A percentile compares a stretch with the other conserved stretches of the same genome.
Evolutionary conservation across 2,888 invertebrate genomes (phyloP).

Genomic region (Metacarcinus magister): DNA sequence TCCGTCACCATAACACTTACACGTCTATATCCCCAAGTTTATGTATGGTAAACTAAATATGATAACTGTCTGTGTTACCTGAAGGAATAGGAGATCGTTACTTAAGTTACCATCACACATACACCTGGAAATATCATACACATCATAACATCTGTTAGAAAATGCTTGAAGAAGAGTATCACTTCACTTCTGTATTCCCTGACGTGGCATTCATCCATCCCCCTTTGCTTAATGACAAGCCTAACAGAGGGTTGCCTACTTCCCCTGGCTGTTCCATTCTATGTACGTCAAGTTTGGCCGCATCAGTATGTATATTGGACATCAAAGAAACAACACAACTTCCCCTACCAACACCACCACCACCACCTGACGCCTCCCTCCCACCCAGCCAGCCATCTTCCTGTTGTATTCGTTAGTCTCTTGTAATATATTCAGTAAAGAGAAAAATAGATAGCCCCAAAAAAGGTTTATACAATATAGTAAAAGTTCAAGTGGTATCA

Average conservation of each 20-base stretch:
- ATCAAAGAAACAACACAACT: constrained; percentile 44
- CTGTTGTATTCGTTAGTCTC: not conserved
- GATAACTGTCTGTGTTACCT: not conserved
- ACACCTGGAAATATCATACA: not conserved
- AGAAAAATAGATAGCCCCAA: not conserved
- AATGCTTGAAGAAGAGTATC: not conserved
- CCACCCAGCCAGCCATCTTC: not conserved
- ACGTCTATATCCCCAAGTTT: not conserved
- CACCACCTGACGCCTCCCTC: not conserved
- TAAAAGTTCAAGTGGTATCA: no score
- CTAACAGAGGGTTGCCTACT: not conserved
- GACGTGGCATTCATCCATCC: not conserved
- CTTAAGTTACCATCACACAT: not conserved
- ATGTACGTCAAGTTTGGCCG: not conserved
- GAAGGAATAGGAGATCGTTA: not conserved
- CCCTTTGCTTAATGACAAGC: not conserved
- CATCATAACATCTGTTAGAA: not conserved
- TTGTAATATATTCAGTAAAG: not conserved
- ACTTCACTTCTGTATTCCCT: not conserved
- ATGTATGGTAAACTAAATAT: not conserved
- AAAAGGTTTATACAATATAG: not conserved
- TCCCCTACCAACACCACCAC: not conserved
- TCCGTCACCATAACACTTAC: not conserved
- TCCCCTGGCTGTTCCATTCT: constrained; percentile 4
- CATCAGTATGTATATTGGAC: constrained; percentile 49